phyloP scores from a whole-genome alignment of 2,888 invertebrate genomes.

The Drosophila birchii region DNA sequence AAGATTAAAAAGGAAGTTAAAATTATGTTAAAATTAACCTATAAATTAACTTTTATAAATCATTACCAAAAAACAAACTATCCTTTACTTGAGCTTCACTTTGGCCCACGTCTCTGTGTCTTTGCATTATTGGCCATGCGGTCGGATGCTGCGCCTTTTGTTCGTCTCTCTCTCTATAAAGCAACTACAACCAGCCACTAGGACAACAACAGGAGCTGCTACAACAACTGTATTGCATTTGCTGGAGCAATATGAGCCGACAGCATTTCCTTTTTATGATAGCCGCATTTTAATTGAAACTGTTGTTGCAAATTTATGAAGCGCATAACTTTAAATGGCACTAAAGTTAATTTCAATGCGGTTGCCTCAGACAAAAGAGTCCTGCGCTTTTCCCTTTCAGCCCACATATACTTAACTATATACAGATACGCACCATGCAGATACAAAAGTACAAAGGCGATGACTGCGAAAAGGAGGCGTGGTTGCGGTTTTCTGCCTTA shows the following conservation, averaged over 20 bases:
- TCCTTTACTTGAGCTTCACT: background rate
- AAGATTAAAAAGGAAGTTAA: no score
- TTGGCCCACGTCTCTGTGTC: slow-evolving; percentile 46
- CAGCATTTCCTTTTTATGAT: slow-evolving; percentile 80
- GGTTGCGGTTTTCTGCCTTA: slow-evolving; percentile 44
- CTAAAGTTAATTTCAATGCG: slow-evolving; percentile 79
- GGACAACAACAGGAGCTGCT: slow-evolving; percentile 35
- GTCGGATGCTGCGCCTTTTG: slow-evolving; percentile 54
- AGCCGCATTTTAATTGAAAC: slow-evolving; percentile 79
- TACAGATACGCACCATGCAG: background rate
- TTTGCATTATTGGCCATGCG: slow-evolving; percentile 53
- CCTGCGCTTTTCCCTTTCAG: slow-evolving; percentile 25
- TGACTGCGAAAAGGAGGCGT: slow-evolving; percentile 36
- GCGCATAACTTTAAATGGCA: slow-evolving; percentile 80
- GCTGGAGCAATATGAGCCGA: slow-evolving; percentile 68
- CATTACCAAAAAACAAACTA: no score
- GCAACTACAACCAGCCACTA: slow-evolving; percentile 39
- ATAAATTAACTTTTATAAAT: no score
- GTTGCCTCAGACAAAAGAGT: slow-evolving; percentile 71
- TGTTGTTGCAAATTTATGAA: slow-evolving; percentile 78
- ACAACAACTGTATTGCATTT: slow-evolving; percentile 61
- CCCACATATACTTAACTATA: background rate
- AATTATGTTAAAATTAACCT: no score
- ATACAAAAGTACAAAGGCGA: slow-evolving; percentile 18
- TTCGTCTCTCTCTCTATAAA: slow-evolving; percentile 31